Evolutionary conservation across 1,140 invertebrate genomes (phyloP), one percentile per base, ranked within the genome.

Genomic region (Pogonognathellus flavescens): DNA sequence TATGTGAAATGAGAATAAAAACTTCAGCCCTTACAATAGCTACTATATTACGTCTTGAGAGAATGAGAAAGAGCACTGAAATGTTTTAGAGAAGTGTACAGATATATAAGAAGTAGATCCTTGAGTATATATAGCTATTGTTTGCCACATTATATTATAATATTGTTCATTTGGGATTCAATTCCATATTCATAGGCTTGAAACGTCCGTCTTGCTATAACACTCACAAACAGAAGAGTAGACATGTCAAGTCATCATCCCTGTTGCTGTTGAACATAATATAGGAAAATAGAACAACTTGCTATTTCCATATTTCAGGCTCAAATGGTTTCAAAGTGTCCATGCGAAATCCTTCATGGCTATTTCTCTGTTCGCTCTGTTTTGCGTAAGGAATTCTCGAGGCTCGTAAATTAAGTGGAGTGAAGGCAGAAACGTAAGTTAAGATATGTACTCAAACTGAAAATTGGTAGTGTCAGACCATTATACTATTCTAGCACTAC

Each of bases 311-410:
- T 76, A 76, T 76, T 49, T 76, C 66, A 76, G 18, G 16, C 41
- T 31, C 70, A 76, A 76, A 76, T 76, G 70, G 41, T 76, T 76
- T 76, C 70, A 76, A 76, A 49, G 70, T 76, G 70, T 70, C 66
- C 41, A 9, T 62, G 59, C 59, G n/a, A 76, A 50, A 8, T 25
- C 16, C 14, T 50, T 50, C 41, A 50, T 50, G 13, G 13, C 70
- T 70, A 60, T 60, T 20, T 60, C 16, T 76, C 41, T 31, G 31
- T 41, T 49, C 14, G 70, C 25, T 66, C 70, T 76, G 70, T 41
- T 76, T 72, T 70, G 66, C 66, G 31, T 10, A 70, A 20, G 22
- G 18, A 31, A 31, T 31, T 13, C 66, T 18, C 18, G 20, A 20
- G 22, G 14, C 22, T 10, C 16, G 10, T 10, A 10, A 60, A 10